Evolutionary conservation across 2,797 vertebrate genomes (phyloP).

Genomic region (Rousettus madagascariensis): DNA sequence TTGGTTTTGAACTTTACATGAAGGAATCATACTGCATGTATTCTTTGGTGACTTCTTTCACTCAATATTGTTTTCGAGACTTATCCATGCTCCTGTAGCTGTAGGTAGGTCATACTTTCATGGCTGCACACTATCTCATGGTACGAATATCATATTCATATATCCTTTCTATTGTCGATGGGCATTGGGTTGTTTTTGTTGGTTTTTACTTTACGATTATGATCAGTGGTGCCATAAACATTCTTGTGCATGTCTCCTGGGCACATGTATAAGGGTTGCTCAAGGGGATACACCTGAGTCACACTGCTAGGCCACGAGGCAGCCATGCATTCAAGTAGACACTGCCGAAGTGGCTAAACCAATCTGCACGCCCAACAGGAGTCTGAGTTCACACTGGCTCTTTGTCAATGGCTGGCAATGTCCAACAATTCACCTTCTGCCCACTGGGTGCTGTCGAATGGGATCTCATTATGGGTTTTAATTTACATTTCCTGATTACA

Average conservation of each 20-base stretch:
- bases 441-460: neutral
- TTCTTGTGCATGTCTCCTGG: neutral
- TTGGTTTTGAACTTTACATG: neutral
- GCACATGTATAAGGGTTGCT: no score
- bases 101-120: neutral
- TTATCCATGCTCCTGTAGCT: fast-evolving
- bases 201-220: neutral
- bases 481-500: neutral
- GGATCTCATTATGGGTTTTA: neutral
- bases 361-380: neutral
- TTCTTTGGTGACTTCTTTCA: neutral
- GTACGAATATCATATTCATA: neutral
- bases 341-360: neutral
- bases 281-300: neutral
- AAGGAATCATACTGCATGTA: neutral
- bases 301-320: neutral
- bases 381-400: neutral
- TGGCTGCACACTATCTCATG: fast-evolving
- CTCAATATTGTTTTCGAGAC: neutral
- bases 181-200: neutral
- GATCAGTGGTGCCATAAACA: neutral
- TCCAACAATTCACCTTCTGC: neutral
- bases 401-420: neutral
- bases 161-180: fast-evolving
- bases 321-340: no score